Evolutionary conservation across 2,113 vertebrate genomes (phyloP).

Genomic region (Rhinolophus ferrumequinum): DNA sequence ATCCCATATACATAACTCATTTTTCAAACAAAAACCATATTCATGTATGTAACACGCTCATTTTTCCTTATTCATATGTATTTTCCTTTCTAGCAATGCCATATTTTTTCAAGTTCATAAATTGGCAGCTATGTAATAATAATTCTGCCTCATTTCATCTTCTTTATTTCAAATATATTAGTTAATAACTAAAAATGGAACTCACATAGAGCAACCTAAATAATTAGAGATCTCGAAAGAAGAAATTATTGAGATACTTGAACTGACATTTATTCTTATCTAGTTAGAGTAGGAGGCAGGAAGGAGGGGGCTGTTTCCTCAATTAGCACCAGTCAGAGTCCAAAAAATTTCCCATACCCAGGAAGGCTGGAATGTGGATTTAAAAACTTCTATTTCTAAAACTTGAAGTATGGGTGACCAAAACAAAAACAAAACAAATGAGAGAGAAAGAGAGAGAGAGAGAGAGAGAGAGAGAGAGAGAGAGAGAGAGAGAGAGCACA

Average conservation of each 20-base stretch:
- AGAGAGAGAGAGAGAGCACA: background rate
- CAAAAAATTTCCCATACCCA: background rate
- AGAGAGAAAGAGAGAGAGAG: too few species aligned
- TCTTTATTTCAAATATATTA: background rate
- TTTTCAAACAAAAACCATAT: constrained; percentile 36
- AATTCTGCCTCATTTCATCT: background rate
- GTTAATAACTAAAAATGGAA: constrained; percentile 25
- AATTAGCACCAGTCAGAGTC: background rate
- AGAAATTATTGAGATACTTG: background rate
- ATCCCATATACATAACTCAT: constrained; percentile 25
- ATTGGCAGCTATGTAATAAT: constrained; percentile 11
- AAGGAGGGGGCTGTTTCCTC: background rate
- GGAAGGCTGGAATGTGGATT: background rate
- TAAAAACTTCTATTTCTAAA: constrained; percentile 7
- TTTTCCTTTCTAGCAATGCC: background rate
- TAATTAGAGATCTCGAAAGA: background rate
- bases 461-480: background rate
- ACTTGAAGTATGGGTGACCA: background rate
- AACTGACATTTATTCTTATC: background rate
- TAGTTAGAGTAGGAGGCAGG: background rate
- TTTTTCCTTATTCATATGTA: constrained; percentile 27
- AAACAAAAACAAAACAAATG: background rate
- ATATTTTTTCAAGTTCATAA: constrained; percentile 50
- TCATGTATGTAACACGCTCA: background rate
- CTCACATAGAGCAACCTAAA: background rate